A percentile compares a stretch with the other conserved stretches of the same genome.
Evolutionary conservation across 2,113 vertebrate genomes (phyloP).

Genomic region (Mus musculus): GRCm39 chr6:142477501-142478000

Average conservation of each 20-base stretch:
- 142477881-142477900: too few relatives aligned
- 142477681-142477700: not conserved
- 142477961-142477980: not conserved
- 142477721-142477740: not conserved
- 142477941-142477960: too few relatives aligned
- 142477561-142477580: not conserved
- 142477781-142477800: not conserved
- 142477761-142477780: not conserved
- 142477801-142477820: not conserved
- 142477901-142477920: too few relatives aligned
- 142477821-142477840: not conserved
- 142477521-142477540: too few relatives aligned
- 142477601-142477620: not conserved
- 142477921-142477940: too few relatives aligned
- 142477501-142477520: not conserved
- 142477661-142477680: too few relatives aligned
- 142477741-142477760: not conserved
- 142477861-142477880: not conserved
- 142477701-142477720: not conserved
- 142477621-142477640: not conserved
- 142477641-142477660: not conserved
- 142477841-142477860: not conserved
- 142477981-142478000: not conserved
- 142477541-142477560: not conserved
- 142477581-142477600: not conserved